These are phyloP conservation scores for Nomada flava DNA, from an alignment of 2,888 invertebrate genomes.

Conservation along the genomic window DNA sequence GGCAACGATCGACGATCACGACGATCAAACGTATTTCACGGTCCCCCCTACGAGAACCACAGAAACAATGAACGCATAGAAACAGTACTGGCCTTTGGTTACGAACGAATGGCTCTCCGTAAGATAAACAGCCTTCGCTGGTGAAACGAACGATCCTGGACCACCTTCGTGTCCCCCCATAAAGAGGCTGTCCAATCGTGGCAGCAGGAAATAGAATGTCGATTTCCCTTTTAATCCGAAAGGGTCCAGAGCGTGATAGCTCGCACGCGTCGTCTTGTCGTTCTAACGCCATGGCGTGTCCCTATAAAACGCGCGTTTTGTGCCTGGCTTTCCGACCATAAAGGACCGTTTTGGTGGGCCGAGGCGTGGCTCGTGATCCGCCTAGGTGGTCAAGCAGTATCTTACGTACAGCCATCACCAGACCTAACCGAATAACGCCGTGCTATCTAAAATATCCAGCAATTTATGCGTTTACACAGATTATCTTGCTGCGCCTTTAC, in stretches of 20 bases:
- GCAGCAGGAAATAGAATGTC: slow-evolving; percentile 68
- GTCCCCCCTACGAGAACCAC: slow-evolving; percentile 17
- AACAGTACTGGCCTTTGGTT: slow-evolving; percentile 34
- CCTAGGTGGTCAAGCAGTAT: slow-evolving; percentile 78
- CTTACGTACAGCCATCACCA: slow-evolving; percentile 77
- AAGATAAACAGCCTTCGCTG: slow-evolving; percentile 55
- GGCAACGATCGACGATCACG: slow-evolving; percentile 26
- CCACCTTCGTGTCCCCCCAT: slow-evolving; percentile 64
- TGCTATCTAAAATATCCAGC: slow-evolving; percentile 79
- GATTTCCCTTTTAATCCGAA: slow-evolving; percentile 69
- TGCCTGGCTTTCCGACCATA: slow-evolving; percentile 60
- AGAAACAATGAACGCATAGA: slow-evolving; percentile 59
- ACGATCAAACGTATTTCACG: slow-evolving; percentile 42
- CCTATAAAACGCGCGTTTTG: slow-evolving; percentile 70
- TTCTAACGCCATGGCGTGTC: slow-evolving; percentile 33
- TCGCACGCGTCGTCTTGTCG: slow-evolving; percentile 67
- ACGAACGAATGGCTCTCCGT: slow-evolving; percentile 39
- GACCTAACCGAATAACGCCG: slow-evolving; percentile 78
- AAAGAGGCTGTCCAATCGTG: slow-evolving; percentile 56
- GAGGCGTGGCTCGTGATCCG: slow-evolving; percentile 68
- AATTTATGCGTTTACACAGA: slow-evolving; percentile 80
- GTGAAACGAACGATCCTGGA: slow-evolving; percentile 64
- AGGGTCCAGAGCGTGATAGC: slow-evolving; percentile 57
- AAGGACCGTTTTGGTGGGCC: slow-evolving; percentile 67
- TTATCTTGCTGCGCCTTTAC: slow-evolving; percentile 76